phyloP scores from a whole-genome alignment of 2,888 invertebrate species.

The Hyalella azteca region DNA sequence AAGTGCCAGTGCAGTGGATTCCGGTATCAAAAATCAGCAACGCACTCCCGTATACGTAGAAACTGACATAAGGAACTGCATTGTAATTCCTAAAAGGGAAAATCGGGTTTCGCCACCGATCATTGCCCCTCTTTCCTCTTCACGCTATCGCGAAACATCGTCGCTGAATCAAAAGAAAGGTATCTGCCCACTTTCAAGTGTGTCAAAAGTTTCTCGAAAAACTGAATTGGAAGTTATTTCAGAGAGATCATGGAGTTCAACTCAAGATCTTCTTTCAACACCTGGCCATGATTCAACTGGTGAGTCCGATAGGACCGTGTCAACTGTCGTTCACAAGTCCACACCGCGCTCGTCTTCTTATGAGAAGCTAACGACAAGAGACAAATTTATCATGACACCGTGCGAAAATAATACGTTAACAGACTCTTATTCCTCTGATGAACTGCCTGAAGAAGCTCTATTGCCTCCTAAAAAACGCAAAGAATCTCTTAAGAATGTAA shows the following conservation, averaged over 20 bases:
- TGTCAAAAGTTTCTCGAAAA: not conserved
- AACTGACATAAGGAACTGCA: conserved; percentile 35
- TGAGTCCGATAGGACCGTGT: conserved; percentile 10
- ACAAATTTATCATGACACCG: not conserved
- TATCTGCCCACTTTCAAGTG: not conserved
- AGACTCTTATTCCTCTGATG: not conserved
- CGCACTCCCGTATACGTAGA: not conserved
- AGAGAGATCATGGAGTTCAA: conserved; percentile 20
- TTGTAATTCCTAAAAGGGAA: not conserved
- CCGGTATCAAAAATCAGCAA: no score
- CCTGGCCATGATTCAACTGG: conserved; percentile 17
- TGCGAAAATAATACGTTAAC: not conserved
- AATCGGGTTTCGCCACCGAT: not conserved
- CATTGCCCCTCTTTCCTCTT: not conserved
- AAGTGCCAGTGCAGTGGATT: no score
- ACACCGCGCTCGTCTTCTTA: not conserved
- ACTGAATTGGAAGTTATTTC: conserved; percentile 15
- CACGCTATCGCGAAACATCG: not conserved
- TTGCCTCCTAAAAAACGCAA: not conserved
- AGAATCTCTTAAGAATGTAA: not conserved
- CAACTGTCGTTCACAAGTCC: conserved; percentile 20
- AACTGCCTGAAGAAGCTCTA: not conserved
- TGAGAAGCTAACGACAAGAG: not conserved
- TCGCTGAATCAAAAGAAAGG: not conserved
- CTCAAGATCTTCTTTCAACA: not conserved